Base-by-base conservation (phyloP, 1,140 invertebrate species). In the Drosophila bifasciata region DNA sequence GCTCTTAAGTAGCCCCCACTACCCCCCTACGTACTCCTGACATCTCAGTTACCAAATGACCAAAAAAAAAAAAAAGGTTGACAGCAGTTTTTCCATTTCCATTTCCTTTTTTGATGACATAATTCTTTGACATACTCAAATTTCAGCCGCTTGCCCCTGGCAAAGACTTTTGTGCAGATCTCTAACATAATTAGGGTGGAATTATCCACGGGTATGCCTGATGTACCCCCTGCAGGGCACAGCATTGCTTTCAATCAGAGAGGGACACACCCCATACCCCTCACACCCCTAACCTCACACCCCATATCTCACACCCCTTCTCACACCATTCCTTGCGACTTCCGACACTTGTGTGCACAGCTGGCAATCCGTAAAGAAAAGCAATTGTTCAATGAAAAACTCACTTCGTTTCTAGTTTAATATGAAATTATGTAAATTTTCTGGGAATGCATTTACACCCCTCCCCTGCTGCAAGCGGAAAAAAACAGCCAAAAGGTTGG, bases 1-100 rank as follows among this genome's bases (percentile, higher is more conserved):
- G 70, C 50, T 36, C 17, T 15, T n/a, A 45, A 62, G 67, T 46
- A 45, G 53, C 48, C 60, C 60, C 15, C 32, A 53, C n/a, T n/a
- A 45, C 49, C 56, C 2, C 53, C 28, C 28, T 8, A 2, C 8
- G 28, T 9, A 3, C 11, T 66, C 76, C 72, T 55, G 68, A 86
- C 60, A 64, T 81, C 83, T 88, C 81, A 88, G 81, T 86, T 86
- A 81, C 69, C 64, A 88, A 86, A 88, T 86, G 78, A 62, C 61
- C 74, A 74, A 86, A 88, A 86, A 80, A 85, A 86, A 81, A 86
- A 77, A 85, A 66, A 59, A 67, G 61, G 46, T 64, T 67, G 60
- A 55, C 63, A 66, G 46, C 45, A 32, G 50, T 45, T 61, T 45
- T 55, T 63, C 15, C 25, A 17, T 52, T 39, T 61, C 46, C 53